Base-by-base conservation (phyloP, 2,797 vertebrate species). In the Crenichthys baileyi region DNA sequence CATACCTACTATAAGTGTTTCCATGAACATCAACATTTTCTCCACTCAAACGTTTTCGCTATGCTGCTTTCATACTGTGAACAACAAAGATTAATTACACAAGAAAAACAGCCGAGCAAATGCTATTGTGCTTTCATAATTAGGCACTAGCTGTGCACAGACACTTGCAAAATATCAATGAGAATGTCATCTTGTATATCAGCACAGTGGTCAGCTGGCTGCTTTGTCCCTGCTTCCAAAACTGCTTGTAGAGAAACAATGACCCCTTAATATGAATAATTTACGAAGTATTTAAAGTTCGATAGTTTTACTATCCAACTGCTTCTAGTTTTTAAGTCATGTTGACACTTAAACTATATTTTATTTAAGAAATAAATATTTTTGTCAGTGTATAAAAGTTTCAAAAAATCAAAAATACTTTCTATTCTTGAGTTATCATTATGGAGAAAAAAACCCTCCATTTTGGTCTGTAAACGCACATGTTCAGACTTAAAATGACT, bases 101-200 rank as follows among this genome's bases (percentile, higher is more conserved):
- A 70, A 56, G 51, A 44, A 83, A 87, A 87, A 85, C 78, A 88
- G 76, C 83, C 83, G 78, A 75, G 79, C 81, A 89, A 87, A 91
- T 80, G 85, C 76, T 58, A 87, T 88, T 85, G 86, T 75, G 76
- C 81, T 83, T 81, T 76, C 73, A 55, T 86, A 88, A 87, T 92
- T 83, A 85, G 81, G 80, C 63, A 75, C 81, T 86, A 79, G 83
- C 86, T 88, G 85, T 81, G 83, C 79, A 73, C 73, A 78, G 71
- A 86, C 72, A 85, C 67, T 50, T 61, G 65, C 65, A 82, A 74
- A 82, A 75, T 44, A 78, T 75, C 65, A 53, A 70, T 74, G 75
- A 70, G 75, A 67, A 76, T 55, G 41, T 61, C 75, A 31, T 87
- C 68, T 68, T 50, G 60, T 74, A 71, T 72, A 73, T 83, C 71